These are phyloP conservation scores for Pandion haliaetus DNA, from an alignment of 2,113 vertebrate species.

Conservation along the genomic window DNA sequence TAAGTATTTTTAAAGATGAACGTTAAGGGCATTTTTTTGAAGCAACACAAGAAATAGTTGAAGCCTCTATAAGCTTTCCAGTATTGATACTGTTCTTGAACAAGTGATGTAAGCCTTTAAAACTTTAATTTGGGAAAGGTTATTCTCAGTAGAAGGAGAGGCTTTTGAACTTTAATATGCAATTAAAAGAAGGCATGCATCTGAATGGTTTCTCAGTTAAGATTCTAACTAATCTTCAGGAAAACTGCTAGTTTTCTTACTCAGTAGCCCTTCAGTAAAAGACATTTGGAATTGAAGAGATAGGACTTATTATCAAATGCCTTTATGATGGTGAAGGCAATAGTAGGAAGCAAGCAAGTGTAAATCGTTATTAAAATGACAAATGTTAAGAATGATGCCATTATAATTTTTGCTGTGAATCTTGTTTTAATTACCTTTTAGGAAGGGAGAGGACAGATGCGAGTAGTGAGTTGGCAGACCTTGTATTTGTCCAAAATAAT, in stretches of 20 bases:
- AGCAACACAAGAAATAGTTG: not conserved
- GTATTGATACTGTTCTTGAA: not conserved
- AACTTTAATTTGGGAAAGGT: not conserved
- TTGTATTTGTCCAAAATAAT: constrained; percentile 4
- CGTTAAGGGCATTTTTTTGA: not conserved
- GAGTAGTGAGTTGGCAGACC: not conserved
- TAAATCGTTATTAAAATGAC: not conserved
- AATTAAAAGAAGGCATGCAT: not conserved
- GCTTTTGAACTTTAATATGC: not conserved
- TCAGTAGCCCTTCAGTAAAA: not conserved
- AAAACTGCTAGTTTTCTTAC: not conserved
- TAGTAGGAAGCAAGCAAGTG: not conserved
- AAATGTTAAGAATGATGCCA: not conserved
- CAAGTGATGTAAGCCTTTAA: not conserved
- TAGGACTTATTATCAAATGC: not conserved
- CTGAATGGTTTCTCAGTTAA: not conserved
- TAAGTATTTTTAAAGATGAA: not conserved
- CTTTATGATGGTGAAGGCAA: not conserved
- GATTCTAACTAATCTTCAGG: not conserved
- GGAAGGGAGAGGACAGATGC: not conserved
- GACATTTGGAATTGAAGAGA: not conserved
- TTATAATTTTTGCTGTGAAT: not conserved
- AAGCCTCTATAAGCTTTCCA: not conserved
- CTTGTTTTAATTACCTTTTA: not conserved
- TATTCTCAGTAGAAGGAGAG: not conserved